A percentile compares a stretch with the other conserved stretches of the same genome.
Evolutionary conservation across 2,113 vertebrate species (phyloP).

Genomic region (Daubentonia madagascariensis): DNA sequence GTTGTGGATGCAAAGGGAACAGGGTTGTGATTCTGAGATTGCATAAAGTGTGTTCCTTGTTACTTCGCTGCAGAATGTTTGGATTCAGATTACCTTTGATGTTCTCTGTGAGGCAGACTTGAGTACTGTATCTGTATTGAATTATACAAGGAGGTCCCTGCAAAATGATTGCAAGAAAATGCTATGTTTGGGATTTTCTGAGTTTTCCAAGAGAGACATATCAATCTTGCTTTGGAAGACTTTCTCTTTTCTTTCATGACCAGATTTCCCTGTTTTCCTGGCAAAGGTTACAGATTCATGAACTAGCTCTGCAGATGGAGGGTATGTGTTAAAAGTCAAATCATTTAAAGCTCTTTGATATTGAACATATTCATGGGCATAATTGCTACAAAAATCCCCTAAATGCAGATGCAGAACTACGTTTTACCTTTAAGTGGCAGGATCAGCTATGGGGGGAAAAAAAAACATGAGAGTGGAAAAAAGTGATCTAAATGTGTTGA

Average conservation of each 20-base stretch:
- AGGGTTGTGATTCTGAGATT: background rate
- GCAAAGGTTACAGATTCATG: background rate
- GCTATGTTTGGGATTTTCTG: background rate
- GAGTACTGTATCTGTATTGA: background rate
- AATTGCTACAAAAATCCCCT: background rate
- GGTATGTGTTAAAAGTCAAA: background rate
- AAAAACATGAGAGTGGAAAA: background rate
- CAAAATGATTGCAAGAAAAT: background rate
- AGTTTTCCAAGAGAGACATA: background rate
- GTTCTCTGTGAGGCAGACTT: background rate
- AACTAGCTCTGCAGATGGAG: background rate
- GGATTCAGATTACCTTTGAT: background rate
- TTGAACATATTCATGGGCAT: background rate
- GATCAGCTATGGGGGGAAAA: background rate
- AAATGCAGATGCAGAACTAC: background rate
- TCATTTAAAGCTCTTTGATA: background rate
- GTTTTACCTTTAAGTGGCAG: background rate
- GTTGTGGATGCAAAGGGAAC: rapidly evolving
- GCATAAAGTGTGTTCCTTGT: rapidly evolving
- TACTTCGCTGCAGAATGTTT: rapidly evolving
- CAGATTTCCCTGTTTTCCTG: background rate
- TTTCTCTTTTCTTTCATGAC: background rate
- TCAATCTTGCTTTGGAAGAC: background rate
- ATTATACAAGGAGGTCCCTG: background rate
- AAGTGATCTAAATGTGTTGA: background rate